These are phyloP conservation scores for Brachionichthys hirsutus DNA, from an alignment of 2,113 vertebrate genomes.

Conservation along the genomic window DNA sequence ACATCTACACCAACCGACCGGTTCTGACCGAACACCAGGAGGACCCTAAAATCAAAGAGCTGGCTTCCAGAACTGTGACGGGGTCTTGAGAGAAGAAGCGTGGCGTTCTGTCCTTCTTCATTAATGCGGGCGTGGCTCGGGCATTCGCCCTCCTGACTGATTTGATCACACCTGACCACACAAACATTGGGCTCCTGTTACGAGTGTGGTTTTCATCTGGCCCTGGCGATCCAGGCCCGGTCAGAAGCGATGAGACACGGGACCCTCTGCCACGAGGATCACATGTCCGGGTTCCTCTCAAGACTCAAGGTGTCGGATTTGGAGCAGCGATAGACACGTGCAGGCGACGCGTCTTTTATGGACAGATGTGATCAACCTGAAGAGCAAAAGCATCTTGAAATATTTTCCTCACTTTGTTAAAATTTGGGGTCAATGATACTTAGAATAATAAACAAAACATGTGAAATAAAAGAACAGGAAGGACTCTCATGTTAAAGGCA, in stretches of 20 bases:
- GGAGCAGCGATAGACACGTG: conserved; percentile 32
- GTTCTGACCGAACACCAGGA: conserved; percentile 67
- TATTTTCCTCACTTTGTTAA: no score
- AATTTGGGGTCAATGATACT: no score
- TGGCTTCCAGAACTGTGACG: conserved; percentile 79
- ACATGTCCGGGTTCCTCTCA: conserved; percentile 50
- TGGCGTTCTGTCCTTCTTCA: conserved; percentile 10
- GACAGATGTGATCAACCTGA: conserved; percentile 29
- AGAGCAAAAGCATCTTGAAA: no score
- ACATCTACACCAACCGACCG: conserved; percentile 79
- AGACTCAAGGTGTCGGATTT: conserved; percentile 41
- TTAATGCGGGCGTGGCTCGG: conserved; percentile 44
- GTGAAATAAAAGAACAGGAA: no score
- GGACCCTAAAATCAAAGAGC: conserved; percentile 63
- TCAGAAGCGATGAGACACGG: conserved; percentile 30
- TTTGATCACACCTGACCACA: conserved; percentile 73
- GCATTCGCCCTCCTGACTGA: conserved; percentile 32
- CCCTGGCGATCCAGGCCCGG: conserved; percentile 49
- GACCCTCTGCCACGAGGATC: conserved; percentile 48
- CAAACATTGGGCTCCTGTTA: conserved; percentile 69
- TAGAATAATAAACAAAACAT: no score
- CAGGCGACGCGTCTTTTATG: conserved; percentile 44
- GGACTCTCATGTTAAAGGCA: no score
- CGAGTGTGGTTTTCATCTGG: conserved; percentile 72
- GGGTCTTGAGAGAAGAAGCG: conserved; percentile 67